These are phyloP conservation scores for Sebastes oblongus DNA, from an alignment of 2,797 vertebrate species.

Conservation along the genomic window DNA sequence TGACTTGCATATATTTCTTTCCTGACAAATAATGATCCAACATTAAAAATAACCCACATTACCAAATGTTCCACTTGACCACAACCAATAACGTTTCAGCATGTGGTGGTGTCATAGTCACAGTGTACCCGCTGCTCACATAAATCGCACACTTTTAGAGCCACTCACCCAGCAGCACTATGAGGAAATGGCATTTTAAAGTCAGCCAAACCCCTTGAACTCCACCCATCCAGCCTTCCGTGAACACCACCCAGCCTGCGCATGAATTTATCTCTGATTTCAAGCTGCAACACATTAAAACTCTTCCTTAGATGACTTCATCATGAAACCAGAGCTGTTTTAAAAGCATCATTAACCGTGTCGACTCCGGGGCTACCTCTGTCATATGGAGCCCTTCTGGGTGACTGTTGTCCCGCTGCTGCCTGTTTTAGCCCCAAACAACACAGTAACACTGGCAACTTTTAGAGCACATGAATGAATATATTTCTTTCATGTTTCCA, in stretches of 20 bases:
- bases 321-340: slow-evolving; percentile 77
- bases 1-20: not conserved
- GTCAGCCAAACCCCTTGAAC: slow-evolving; percentile 64
- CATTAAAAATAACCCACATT: slow-evolving; percentile 25
- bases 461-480: not conserved
- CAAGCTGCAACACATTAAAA: slow-evolving; percentile 81
- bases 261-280: slow-evolving; percentile 76
- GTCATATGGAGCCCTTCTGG: slow-evolving; percentile 47
- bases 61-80: slow-evolving; percentile 8
- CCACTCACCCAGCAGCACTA: slow-evolving; percentile 38
- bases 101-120: slow-evolving; percentile 5
- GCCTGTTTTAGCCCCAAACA: not conserved
- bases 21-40: not conserved
- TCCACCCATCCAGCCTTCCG: slow-evolving; percentile 62
- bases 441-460: not conserved
- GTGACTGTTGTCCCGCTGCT: slow-evolving; percentile 13
- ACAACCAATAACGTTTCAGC: slow-evolving; percentile 10
- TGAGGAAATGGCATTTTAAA: slow-evolving; percentile 71
- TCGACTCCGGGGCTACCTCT: slow-evolving; percentile 50
- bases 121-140: slow-evolving; percentile 31
- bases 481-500: not conserved
- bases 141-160: slow-evolving; percentile 52
- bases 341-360: slow-evolving; percentile 70
- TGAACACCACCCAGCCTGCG: slow-evolving; percentile 61
- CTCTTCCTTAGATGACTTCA: slow-evolving; percentile 80